Conservation (phyloP, 2,797 vertebrate species). For the Scolopax bukidnonensis region DNA sequence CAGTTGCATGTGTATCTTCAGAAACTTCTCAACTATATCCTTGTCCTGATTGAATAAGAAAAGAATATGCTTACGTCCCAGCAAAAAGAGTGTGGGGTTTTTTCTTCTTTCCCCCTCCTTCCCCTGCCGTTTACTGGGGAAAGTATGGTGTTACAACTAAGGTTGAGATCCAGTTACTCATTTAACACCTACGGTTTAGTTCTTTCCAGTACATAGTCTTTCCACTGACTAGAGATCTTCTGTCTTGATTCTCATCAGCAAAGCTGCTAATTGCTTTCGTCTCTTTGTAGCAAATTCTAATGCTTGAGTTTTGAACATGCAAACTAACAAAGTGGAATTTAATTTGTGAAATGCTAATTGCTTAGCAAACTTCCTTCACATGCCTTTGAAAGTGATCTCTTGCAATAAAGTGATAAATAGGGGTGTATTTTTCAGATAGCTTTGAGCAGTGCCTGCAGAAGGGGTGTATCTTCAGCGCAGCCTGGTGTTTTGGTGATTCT, state of each 20-base stretch:
- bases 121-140: background rate
- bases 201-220: background rate
- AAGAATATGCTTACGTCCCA: background rate
- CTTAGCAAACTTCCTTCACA: background rate
- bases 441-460: background rate
- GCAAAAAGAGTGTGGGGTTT: background rate
- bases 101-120: too few relatives aligned
- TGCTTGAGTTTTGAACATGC: background rate
- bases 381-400: background rate
- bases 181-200: background rate
- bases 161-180: background rate
- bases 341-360: background rate
- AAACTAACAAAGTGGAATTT: background rate
- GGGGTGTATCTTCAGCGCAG: background rate
- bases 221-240: background rate
- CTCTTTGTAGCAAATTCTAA: background rate
- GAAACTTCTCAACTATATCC: background rate
- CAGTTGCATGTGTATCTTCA: background rate
- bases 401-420: background rate
- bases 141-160: background rate
- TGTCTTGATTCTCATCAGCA: background rate
- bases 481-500: background rate
- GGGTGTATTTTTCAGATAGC: background rate
- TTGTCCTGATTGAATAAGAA: background rate
- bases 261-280: background rate